These are phyloP conservation scores for Augochlorella aurata DNA, from an alignment of 2,888 invertebrate species.

Conservation along the genomic window DNA sequence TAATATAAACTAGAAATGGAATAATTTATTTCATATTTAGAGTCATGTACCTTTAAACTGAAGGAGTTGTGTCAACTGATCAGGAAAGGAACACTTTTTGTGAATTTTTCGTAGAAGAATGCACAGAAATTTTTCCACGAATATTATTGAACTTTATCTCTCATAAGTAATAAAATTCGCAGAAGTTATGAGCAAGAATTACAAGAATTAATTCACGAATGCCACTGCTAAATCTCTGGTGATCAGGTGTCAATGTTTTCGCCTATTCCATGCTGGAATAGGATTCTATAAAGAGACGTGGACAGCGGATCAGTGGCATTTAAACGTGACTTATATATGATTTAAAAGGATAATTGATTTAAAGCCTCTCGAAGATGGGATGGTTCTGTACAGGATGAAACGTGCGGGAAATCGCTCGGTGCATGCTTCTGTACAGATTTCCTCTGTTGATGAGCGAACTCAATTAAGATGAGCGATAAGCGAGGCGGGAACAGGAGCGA, in stretches of 20 bases:
- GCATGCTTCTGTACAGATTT: not conserved
- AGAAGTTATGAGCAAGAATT: too few species aligned
- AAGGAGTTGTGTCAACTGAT: too few species aligned
- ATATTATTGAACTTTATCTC: too few species aligned
- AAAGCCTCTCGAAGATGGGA: not conserved
- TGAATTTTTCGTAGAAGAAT: too few species aligned
- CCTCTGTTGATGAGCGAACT: constrained; percentile 15
- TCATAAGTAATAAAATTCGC: too few species aligned
- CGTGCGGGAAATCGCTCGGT: not conserved
- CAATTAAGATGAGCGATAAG: constrained; percentile 18
- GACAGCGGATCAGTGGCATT: not conserved
- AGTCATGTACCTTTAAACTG: too few species aligned
- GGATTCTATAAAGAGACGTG: not conserved
- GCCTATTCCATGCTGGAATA: not conserved
- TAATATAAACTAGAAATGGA: too few species aligned
- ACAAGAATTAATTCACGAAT: not conserved
- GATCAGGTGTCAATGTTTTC: not conserved
- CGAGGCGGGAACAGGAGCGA: too few species aligned
- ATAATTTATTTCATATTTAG: too few species aligned
- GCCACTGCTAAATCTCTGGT: not conserved
- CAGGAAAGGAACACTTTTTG: too few species aligned
- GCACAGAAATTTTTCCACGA: too few species aligned
- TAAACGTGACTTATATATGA: not conserved
- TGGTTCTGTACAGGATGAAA: not conserved
- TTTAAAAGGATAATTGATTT: constrained; percentile 25